Evolutionary conservation across 1,140 invertebrate genomes (phyloP), one percentile per base, ranked within the genome.

Genomic region (Drosophila navojoa): DNA sequence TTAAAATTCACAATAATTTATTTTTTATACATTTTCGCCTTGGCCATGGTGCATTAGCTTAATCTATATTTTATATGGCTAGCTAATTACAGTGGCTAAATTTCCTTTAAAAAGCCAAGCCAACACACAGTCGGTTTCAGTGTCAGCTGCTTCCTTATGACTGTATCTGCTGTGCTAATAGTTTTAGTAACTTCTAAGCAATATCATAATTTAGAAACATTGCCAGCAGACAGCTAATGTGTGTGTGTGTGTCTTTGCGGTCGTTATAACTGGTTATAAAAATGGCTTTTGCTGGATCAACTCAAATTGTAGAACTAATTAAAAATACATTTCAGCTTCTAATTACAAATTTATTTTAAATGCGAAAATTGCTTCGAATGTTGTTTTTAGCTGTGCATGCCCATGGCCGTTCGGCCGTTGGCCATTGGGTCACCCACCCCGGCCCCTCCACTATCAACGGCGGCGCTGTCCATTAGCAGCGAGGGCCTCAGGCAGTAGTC

Each of bases 331-430:
- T 76, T 67, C 55, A 45, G 57, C 61, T 55, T 72, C 50, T 89
- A 89, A 89, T 87, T 87, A 84, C 76, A 74, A 87, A 89, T 89
- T 87, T 77, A 84, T 84, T 87, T 89, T 60, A 71, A 72, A 81
- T 68, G 50, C 60, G 74, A 77, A 87, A 89, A 87, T 64, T 73
- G 79, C 79, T 69, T 52, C 69, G 63, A 78, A 78, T 78, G 60
- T 77, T 77, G 58, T 77, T 73, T 63, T 67, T 42, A 60, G 71
- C 52, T 35, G 35, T 49, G 47, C 50, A 68, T 63, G 69, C 62
- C 62, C 76, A 64, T 63, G 45, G 29, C 66, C 60, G 47, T 62
- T 76, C 13, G n/a, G 49, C 19, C 19, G 19, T 22, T 22, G 45
- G 29, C 71, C 60, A 47, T 62, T 76, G 15, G n/a, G 49, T 54